Conservation (phyloP, 2,888 invertebrate species). For the Amphimallon solstitiale region DNA sequence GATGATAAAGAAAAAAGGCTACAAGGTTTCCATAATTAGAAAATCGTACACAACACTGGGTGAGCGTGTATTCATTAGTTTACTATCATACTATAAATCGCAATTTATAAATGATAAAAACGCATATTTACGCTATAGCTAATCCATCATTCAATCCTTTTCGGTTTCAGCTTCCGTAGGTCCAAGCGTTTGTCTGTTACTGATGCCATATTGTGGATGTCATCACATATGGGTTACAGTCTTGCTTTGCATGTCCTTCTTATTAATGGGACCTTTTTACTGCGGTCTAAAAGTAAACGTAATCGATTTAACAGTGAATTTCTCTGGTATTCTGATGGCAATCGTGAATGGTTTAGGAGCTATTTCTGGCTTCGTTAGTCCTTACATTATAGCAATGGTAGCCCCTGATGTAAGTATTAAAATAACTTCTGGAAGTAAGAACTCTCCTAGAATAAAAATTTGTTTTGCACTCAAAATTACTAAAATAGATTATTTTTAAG, state of each 20-base stretch:
- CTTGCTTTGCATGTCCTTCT: slow-evolving; percentile 71
- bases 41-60: slow-evolving; percentile 38
- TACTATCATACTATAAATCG: no score
- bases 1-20: slow-evolving; percentile 69
- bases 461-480: no score
- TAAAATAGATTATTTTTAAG: no score
- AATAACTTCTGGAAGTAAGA: no score
- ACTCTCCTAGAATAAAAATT: no score
- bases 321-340: slow-evolving; percentile 72
- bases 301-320: slow-evolving; percentile 73
- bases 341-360: slow-evolving; percentile 73
- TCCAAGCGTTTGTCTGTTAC: slow-evolving; percentile 71
- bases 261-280: slow-evolving; percentile 76
- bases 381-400: slow-evolving; percentile 69
- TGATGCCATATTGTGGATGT: slow-evolving; percentile 73
- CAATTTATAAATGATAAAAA: background rate
- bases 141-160: slow-evolving; percentile 25
- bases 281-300: slow-evolving; percentile 75
- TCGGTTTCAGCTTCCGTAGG: slow-evolving; percentile 68
- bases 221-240: slow-evolving; percentile 64
- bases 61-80: background rate
- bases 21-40: slow-evolving; percentile 65
- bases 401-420: slow-evolving; percentile 66
- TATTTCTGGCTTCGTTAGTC: slow-evolving; percentile 70
- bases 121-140: no score